Evolutionary conservation across 2,113 vertebrate genomes (phyloP).

Genomic region (Varanus salvator): DNA sequence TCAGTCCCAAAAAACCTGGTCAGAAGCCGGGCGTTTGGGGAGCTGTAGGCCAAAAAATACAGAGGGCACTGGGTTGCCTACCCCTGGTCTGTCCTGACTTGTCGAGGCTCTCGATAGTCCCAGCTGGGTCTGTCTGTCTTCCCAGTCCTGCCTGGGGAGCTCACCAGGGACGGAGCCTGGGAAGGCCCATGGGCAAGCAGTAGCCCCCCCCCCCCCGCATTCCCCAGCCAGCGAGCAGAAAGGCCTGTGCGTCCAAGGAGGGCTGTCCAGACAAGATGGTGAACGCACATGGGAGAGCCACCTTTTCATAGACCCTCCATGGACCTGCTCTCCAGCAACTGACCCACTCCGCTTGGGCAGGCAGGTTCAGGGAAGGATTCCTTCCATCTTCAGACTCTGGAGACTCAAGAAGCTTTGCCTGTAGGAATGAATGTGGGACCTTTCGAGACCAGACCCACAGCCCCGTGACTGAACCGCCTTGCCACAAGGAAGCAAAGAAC

Average conservation of each 20-base stretch:
- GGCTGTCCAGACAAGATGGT: fast-evolving
- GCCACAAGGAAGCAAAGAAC: background rate
- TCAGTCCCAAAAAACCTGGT: no score
- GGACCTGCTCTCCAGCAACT: background rate
- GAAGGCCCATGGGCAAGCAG: no score
- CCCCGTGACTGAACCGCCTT: background rate
- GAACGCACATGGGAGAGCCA: fast-evolving
- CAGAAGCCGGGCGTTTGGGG: no score
- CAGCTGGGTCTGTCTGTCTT: background rate
- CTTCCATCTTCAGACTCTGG: no score
- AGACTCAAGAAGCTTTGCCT: background rate
- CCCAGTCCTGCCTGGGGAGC: background rate
- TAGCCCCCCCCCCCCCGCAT: background rate
- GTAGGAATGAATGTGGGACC: background rate
- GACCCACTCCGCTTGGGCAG: fast-evolving
- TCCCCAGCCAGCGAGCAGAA: no score
- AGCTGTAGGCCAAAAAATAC: no score
- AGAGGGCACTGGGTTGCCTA: no score
- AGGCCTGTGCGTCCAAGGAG: background rate
- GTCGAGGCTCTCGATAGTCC: no score
- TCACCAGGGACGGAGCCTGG: background rate
- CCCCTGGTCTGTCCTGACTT: background rate
- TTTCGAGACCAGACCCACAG: background rate
- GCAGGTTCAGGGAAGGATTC: no score
- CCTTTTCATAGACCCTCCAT: background rate